Conservation (phyloP, 2,888 invertebrate genomes). For the Cosmia pyralina region DNA sequence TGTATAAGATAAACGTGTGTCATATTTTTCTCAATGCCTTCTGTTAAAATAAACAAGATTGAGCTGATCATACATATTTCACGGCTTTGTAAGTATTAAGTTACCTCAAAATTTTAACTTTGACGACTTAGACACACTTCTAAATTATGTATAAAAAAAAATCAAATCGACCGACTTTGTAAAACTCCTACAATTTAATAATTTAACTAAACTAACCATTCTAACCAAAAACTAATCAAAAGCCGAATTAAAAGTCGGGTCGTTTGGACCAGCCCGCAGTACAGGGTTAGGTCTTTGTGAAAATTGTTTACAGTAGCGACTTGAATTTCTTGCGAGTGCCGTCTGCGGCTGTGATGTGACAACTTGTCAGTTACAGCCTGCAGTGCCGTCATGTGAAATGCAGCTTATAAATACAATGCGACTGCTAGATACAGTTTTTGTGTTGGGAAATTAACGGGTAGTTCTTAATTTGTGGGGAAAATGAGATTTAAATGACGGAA, state of each 20-base stretch:
- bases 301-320: conserved; percentile 70
- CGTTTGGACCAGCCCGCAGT: conserved; percentile 64
- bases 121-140: too few species aligned
- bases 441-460: conserved; percentile 41
- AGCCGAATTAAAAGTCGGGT: conserved; percentile 63
- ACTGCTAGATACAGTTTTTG: conserved; percentile 52
- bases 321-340: conserved; percentile 68
- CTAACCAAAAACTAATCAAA: conserved; percentile 54
- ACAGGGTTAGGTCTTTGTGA: conserved; percentile 71
- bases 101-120: too few species aligned
- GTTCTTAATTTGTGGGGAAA: conserved; percentile 15
- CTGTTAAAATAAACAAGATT: too few species aligned
- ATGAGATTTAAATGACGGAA: conserved; percentile 1
- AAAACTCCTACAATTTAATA: neutral
- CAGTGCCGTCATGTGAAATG: conserved; percentile 56
- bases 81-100: too few species aligned
- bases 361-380: conserved; percentile 74
- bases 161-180: neutral
- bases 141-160: too few species aligned
- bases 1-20: too few species aligned
- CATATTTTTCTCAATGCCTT: too few species aligned
- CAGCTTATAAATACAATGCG: conserved; percentile 62
- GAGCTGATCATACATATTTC: too few species aligned
- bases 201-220: neutral
- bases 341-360: conserved; percentile 74